Percentiles rank a stretch among this genome's conserved stretches.
phyloP scores from a whole-genome alignment of 1,140 invertebrate genomes.

The Temnothorax nylanderi region DNA sequence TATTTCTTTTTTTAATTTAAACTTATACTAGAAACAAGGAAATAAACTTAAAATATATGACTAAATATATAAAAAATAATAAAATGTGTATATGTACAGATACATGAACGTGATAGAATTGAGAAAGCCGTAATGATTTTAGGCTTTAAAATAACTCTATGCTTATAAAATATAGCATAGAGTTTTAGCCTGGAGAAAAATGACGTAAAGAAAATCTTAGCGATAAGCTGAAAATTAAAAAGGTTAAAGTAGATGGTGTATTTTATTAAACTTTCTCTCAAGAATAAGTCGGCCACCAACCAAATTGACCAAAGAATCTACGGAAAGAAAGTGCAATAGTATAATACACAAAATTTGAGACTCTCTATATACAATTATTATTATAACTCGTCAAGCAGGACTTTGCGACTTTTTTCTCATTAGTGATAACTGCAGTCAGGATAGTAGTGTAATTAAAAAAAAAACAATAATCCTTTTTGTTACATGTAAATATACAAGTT shows the following conservation, averaged over 20 bases:
- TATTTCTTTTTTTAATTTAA: background rate
- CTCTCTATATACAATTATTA: background rate
- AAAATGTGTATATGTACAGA: background rate
- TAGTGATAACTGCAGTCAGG: background rate
- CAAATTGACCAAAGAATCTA: background rate
- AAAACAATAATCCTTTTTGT: background rate
- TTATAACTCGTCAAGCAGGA: background rate
- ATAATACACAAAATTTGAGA: background rate
- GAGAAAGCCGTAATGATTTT: no score
- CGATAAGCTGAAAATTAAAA: background rate
- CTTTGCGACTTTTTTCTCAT: background rate
- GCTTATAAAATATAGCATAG: no score
- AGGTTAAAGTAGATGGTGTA: background rate
- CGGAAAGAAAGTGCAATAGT: background rate
- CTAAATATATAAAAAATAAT: constrained; percentile 1
- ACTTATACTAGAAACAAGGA: background rate
- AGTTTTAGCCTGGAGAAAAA: background rate
- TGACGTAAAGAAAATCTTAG: background rate
- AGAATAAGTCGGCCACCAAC: background rate
- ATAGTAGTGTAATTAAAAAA: background rate
- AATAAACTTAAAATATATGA: background rate
- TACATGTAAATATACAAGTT: constrained; percentile 21
- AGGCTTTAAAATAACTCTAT: no score
- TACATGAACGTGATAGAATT: background rate
- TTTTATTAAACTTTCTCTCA: background rate